phyloP scores from a whole-genome alignment of 2,888 invertebrate genomes.

The Trileptium ribeirensis region DNA sequence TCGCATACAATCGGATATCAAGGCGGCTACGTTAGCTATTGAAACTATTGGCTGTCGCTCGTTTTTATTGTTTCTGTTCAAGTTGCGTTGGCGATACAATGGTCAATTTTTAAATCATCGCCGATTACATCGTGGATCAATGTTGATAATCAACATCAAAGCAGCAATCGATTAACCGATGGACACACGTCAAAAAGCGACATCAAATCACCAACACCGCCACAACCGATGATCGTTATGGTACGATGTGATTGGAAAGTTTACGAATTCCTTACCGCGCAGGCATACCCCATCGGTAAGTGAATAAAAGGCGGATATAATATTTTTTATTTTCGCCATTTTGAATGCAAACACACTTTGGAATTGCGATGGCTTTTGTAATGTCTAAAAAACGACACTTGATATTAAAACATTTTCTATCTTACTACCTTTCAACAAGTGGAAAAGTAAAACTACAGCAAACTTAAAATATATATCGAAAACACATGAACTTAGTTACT shows the following conservation, averaged over 20 bases:
- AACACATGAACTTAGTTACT: too few species aligned
- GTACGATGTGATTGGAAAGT: slow-evolving; percentile 20
- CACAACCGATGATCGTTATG: background rate
- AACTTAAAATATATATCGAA: too few species aligned
- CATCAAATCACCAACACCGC: background rate
- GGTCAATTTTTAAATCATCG: background rate
- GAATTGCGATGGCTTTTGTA: too few species aligned
- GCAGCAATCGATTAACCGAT: background rate
- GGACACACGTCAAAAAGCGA: slow-evolving; percentile 32
- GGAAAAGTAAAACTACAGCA: too few species aligned
- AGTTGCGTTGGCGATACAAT: slow-evolving; percentile 39
- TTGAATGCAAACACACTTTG: too few species aligned
- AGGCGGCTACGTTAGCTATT: slow-evolving; percentile 41
- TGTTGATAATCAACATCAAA: background rate
- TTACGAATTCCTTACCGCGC: slow-evolving; percentile 31
- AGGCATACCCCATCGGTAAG: slow-evolving; percentile 38
- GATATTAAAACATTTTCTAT: too few species aligned
- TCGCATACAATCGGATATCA: slow-evolving; percentile 41
- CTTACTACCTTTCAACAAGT: too few species aligned
- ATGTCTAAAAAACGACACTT: too few species aligned
- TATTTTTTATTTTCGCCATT: too few species aligned
- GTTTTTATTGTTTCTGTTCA: slow-evolving; percentile 48
- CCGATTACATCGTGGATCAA: slow-evolving; percentile 32
- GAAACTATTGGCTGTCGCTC: slow-evolving; percentile 49
- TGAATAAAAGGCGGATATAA: too few species aligned